Percentiles rank a stretch among this genome's conserved stretches.
Conservation (phyloP, 2,888 invertebrate genomes). For the Aleiodes testaceus region DNA sequence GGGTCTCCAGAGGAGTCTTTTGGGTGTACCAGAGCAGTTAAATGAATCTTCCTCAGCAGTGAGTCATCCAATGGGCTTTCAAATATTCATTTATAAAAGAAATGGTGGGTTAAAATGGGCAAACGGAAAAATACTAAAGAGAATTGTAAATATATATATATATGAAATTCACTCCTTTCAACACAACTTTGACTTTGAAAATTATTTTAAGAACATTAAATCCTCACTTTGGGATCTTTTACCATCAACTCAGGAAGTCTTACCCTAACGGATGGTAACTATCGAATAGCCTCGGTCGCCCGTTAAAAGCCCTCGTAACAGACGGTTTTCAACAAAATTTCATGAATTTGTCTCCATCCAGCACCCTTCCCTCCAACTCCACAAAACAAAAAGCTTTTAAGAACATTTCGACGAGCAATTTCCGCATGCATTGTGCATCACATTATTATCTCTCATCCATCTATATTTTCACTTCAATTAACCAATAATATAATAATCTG, state of each 20-base stretch:
- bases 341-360: constrained; percentile 45
- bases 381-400: constrained; percentile 45
- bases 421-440: constrained; percentile 12
- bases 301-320: constrained; percentile 38
- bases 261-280: constrained; percentile 40
- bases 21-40: constrained; percentile 41
- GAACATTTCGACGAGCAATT: constrained; percentile 11
- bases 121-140: constrained; percentile 3
- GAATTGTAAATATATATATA: background rate
- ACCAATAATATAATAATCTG: constrained; percentile 51
- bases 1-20: constrained; percentile 28
- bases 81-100: constrained; percentile 17
- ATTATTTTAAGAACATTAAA: constrained; percentile 54
- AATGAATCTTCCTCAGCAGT: constrained; percentile 43
- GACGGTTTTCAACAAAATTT: constrained; percentile 41
- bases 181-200: constrained; percentile 49
- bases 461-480: constrained; percentile 4
- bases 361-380: constrained; percentile 27
- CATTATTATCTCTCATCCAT: constrained; percentile 18
- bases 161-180: too few species aligned
- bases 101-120: constrained; percentile 3
- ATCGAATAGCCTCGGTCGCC: constrained; percentile 9
- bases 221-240: constrained; percentile 28
- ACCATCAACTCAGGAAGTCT: constrained; percentile 40
- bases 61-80: constrained; percentile 19